Evolutionary conservation across 2,797 vertebrate species (phyloP), one percentile per base, ranked within the genome.

Genomic region (Onychomys torridus): DNA sequence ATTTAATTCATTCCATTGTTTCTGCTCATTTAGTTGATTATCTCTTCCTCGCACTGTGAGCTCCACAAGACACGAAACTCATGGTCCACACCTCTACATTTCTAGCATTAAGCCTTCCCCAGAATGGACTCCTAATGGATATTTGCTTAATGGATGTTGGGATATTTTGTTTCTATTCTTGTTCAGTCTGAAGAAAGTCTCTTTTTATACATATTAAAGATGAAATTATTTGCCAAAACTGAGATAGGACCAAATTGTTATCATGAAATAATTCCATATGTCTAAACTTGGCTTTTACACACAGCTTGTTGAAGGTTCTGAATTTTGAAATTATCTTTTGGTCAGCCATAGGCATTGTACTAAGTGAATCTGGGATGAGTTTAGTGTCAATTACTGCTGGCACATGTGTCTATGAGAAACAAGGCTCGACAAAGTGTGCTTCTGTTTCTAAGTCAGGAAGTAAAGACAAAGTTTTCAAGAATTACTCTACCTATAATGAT

Each of bases 371-470:
- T 87, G 84, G 88, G 82, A 78, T 92, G 89, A 92, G 59, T 97
- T 96, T 95, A 93, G 89, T 87, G 76, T 55, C 52, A 76, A 96
- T 93, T 89, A 89, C 91, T 89, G 40, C 89, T 96, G 95, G 91
- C 87, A 76, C 94, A 73, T 82, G 40, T 59, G 37, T 91, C 93
- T 88, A 65, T 79, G 90, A 89, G 95, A 95, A 96, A 89, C 37
- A 84, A 65, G 37, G 57, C 10, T 71, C 65, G 93, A 95, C 43
- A 78, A 90, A 93, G 90, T 61, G 23, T 32, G 77, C 91, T 94
- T 95, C 87, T 95, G 69, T 95, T 96, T 95, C 59, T 94, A 90
- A 97, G 69, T 90, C 65, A 97, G 89, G 65, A 95, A 91, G 83
- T 52, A 90, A 95, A 92, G 86, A 93, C 76, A 94, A 49, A 88